Conservation (phyloP, 2,797 vertebrate genomes). For the Leptoclinus maculatus region DNA sequence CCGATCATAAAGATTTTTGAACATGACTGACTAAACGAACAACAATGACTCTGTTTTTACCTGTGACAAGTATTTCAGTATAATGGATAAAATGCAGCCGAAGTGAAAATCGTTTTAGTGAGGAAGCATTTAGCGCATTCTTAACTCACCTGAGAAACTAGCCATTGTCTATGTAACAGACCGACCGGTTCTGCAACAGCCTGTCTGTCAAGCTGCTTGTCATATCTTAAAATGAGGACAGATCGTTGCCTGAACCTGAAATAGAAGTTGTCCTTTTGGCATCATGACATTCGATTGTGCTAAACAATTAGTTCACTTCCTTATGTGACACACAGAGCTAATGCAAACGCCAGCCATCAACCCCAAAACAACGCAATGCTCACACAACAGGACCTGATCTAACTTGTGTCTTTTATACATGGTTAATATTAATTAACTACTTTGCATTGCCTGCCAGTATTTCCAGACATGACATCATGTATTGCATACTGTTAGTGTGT, state of each 20-base stretch:
- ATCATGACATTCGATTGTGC: not conserved
- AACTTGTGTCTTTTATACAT: not conserved
- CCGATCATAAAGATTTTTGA: constrained; percentile 13
- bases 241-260: not conserved
- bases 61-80: not conserved
- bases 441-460: not conserved
- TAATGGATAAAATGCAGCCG: not conserved
- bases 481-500: not conserved
- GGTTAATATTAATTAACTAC: not conserved
- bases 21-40: no score
- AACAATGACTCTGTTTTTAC: not conserved
- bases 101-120: not conserved
- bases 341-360: not conserved
- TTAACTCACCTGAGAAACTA: not conserved
- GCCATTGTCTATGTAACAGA: not conserved
- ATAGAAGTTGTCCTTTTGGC: not conserved
- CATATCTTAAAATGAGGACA: not conserved
- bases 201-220: constrained; percentile 3
- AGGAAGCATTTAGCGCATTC: constrained; percentile 18
- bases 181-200: not conserved
- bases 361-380: not conserved
- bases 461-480: not conserved
- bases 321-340: not conserved
- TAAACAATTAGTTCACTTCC: not conserved
- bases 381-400: not conserved